Evolutionary conservation across 53 echinoderm and acorn worm species (phyloP), one percentile per base, ranked within the genome.

Genomic region (Arbacia lixula): DNA sequence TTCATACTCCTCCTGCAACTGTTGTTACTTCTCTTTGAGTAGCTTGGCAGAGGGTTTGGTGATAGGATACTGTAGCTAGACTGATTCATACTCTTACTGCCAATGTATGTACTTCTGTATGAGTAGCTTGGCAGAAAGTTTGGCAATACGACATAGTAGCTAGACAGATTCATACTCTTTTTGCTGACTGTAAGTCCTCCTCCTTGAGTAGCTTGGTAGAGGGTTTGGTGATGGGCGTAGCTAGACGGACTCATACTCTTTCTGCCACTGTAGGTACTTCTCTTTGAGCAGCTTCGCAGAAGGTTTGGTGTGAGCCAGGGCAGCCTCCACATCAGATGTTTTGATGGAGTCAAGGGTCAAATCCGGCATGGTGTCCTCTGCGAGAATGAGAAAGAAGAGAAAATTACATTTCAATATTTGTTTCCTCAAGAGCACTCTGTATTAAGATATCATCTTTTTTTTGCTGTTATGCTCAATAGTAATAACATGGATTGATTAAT

Each of bases 221-320:
- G n/a, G n/a, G n/a, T n/a, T n/a, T n/a, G n/a, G 58, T 5, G 58
- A 27, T 64, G 12, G 69, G 43, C 28, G n/a, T 69, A 8, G 16
- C 43, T 88, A 95, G 11, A 95, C 95, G 11, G 96, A 96, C 76
- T 96, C 96, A 35, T 96, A 96, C 39, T 96, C 93, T 71, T 91
- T 96, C 82, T 96, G 96, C 96, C 96, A 96, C 68, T 69, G 71
- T 36, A 91, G 36, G 88, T 96, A 96, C 52, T 96, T 93, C 25
- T 94, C 91, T 58, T 96, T 93, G 42, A 96, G 85, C 12, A 89
- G 89, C 33, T 84, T 89, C 14, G 96, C 96, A 3, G 96, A 96
- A 51, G 96, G 96, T 51, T 96, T 96, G 39, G 96, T 96, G 86
- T 94, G 96, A 6, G 89, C 93, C 11, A 96, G 56, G 20, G 93